A percentile compares a stretch with the other conserved stretches of the same genome.
Conservation (phyloP, 2,797 vertebrate species). For the Glyptemys insculpta region DNA sequence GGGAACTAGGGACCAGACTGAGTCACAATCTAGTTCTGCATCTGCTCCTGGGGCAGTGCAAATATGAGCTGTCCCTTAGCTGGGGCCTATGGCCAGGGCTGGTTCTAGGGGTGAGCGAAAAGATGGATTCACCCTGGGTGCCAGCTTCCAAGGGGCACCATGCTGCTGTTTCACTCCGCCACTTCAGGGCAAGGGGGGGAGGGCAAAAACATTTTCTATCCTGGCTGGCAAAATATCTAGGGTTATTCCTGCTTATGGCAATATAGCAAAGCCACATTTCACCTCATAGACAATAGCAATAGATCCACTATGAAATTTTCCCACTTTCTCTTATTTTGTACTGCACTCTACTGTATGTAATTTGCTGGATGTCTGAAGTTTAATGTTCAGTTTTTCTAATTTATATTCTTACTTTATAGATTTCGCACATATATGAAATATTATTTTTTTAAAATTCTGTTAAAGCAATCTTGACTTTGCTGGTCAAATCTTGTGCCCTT, state of each 20-base stretch:
- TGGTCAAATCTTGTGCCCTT: not conserved
- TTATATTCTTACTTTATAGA: not conserved
- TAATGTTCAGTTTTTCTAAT: not conserved
- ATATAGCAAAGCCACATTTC: not conserved
- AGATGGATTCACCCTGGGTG: not conserved
- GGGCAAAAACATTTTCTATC: not conserved
- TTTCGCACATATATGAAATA: not conserved
- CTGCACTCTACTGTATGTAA: not conserved
- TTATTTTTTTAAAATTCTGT: not conserved
- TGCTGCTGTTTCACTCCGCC: not conserved
- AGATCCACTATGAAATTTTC: not conserved
- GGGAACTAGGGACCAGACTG: fast-evolving
- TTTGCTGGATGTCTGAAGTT: not conserved
- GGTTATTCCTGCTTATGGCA: not conserved
- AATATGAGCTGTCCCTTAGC: not conserved
- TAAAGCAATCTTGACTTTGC: not conserved
- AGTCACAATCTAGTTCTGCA: not conserved
- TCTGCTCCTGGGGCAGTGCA: not conserved
- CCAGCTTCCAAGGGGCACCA: not conserved
- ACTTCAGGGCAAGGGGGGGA: too few relatives aligned
- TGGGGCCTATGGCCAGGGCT: not conserved
- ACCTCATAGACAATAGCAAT: not conserved
- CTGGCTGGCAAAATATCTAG: not conserved
- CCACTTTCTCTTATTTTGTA: not conserved
- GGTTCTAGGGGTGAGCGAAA: not conserved